Percentiles rank a stretch among this genome's conserved stretches.
Evolutionary conservation across 2,797 vertebrate genomes (phyloP).

Genomic region (Xiphorhynchus erythropygius): DNA sequence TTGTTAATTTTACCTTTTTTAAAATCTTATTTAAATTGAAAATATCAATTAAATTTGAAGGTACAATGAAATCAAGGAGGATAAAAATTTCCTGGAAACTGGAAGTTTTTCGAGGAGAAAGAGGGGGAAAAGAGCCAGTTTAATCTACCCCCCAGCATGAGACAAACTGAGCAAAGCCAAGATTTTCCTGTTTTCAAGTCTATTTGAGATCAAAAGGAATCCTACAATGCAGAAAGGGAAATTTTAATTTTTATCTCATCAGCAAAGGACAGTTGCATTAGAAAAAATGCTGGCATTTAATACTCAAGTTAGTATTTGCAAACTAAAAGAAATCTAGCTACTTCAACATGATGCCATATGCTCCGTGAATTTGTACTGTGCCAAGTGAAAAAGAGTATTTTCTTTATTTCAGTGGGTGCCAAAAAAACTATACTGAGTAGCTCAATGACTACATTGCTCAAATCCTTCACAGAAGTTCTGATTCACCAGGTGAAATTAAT

Average conservation of each 20-base stretch:
- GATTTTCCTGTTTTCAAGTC: background rate
- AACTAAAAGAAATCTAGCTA: slow-evolving; percentile 31
- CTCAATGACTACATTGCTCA: background rate
- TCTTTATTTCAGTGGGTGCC: background rate
- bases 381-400: background rate
- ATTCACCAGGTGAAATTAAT: background rate
- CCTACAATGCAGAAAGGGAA: background rate
- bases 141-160: background rate
- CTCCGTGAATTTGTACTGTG: background rate
- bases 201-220: background rate
- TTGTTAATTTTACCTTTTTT: background rate
- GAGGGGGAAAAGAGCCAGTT: background rate
- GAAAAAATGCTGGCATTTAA: slow-evolving; percentile 6
- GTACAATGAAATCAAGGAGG: background rate
- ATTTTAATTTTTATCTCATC: background rate
- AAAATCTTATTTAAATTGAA: background rate
- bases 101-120: background rate
- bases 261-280: background rate
- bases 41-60: background rate
- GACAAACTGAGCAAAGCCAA: background rate
- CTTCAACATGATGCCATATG: slow-evolving; percentile 34
- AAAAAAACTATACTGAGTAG: background rate
- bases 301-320: slow-evolving; percentile 24
- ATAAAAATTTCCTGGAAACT: background rate
- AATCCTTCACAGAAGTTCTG: background rate